These are phyloP conservation scores for Phania funesta DNA, from an alignment of 2,888 invertebrate genomes.

Conservation along the genomic window DNA sequence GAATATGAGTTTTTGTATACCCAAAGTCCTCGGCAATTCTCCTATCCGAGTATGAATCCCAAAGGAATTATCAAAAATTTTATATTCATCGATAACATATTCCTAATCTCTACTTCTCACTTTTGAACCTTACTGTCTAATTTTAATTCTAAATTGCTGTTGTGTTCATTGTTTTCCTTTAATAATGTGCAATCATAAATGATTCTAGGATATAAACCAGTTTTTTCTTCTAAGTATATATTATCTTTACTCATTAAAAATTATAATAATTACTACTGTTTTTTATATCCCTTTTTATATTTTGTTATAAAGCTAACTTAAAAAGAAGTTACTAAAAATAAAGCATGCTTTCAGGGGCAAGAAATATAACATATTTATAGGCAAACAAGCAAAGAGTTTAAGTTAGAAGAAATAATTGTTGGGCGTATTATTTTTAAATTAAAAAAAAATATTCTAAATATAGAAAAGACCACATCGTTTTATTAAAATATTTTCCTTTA, in stretches of 20 bases:
- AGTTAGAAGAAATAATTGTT: neutral
- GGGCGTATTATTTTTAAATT: no score
- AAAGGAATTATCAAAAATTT: no score
- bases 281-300: no score
- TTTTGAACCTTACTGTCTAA: neutral
- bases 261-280: neutral
- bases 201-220: neutral
- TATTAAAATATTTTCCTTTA: neutral
- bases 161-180: neutral
- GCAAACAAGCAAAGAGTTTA: neutral
- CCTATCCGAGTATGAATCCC: no score
- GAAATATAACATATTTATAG: neutral
- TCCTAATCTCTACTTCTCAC: neutral
- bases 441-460: no score
- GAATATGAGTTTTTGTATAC: no score
- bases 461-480: no score
- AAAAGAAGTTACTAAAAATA: neutral
- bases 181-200: conserved; percentile 6
- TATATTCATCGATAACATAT: no score
- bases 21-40: no score
- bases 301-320: no score
- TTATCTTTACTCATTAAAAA: neutral
- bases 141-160: neutral
- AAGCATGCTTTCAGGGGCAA: neutral
- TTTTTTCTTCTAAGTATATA: neutral